Evolutionary conservation across 2,888 invertebrate species (phyloP), one percentile per base, ranked within the genome.

Genomic region (Coenonympha arcania): DNA sequence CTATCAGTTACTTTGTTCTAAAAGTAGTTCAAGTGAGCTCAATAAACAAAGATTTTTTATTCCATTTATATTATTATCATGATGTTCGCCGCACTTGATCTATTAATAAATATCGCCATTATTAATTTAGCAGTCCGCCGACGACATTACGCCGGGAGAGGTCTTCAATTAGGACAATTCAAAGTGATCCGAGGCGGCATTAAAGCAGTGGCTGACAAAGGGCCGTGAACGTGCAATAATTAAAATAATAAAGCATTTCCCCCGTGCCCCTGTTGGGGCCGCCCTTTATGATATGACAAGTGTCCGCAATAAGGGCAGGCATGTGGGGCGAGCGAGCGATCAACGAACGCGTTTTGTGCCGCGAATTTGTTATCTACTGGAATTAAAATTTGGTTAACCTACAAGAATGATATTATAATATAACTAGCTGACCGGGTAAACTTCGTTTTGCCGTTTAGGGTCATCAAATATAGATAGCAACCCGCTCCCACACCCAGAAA

Each of bases 231-330:
- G 73, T 79, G 81, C 79, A 79, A 85, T 85, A 84, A 84, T 85
- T 85, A 85, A 85, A 85, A 85, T 85, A 84, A 85, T 85, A 85
- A 84, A 84, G 84, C 82, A 79, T 77, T 37, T 45, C 36, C 33
- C 72, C 66, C 63, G 59, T 52, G 59, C 62, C 65, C 62, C 65
- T 68, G 62, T 59, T 60, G 64, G 33, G 46, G 68, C 76, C 76
- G 69, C 76, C 76, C 82, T 81, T 80, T 80, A 75, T 69, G 76
- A 81, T 82, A 84, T 83, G 83, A 85, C 84, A 84, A 85, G 85
- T 86, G 83, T 76, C 76, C 75, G 79, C 77, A 83, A 82, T 84
- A 81, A 80, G 69, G 71, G 70, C 69, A 77, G 72, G 63, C 52
- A 43, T 49, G 55, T 50, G 34, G 49, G 52, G 37, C 47, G 24